Evolutionary conservation across 2,113 vertebrate species (phyloP).

Genomic region (Nestor notabilis): DNA sequence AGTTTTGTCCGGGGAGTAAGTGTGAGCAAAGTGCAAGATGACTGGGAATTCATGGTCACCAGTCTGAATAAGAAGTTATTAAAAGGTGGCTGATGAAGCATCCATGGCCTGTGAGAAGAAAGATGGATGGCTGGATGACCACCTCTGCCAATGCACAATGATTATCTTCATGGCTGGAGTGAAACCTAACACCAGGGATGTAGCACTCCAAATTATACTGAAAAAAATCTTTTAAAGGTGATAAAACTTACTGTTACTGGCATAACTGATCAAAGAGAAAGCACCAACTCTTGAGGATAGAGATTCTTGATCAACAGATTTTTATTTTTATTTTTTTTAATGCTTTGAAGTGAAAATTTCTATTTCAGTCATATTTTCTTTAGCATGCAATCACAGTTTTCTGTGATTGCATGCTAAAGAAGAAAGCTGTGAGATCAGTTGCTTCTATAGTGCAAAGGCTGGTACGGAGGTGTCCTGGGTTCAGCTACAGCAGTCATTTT

Average conservation of each 20-base stretch:
- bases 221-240: background rate
- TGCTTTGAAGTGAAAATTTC: background rate
- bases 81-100: background rate
- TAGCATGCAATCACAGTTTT: background rate
- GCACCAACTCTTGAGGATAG: background rate
- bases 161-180: background rate
- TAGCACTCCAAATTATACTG: background rate
- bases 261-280: background rate
- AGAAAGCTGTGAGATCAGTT: background rate
- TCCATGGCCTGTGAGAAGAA: background rate
- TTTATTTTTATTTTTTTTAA: background rate
- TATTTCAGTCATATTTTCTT: background rate
- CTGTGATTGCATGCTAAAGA: too few relatives aligned
- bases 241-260: background rate
- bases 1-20: background rate
- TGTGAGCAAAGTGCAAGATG: background rate
- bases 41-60: background rate
- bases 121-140: background rate
- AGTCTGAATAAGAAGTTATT: background rate
- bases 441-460: background rate
- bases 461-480: too few relatives aligned
- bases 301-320: background rate
- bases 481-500: too few relatives aligned
- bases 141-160: background rate
- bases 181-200: fast-evolving